Percentiles rank a stretch among this genome's conserved stretches.
phyloP scores from a whole-genome alignment of 2,888 invertebrate genomes.

The Ormyrus labotus region DNA sequence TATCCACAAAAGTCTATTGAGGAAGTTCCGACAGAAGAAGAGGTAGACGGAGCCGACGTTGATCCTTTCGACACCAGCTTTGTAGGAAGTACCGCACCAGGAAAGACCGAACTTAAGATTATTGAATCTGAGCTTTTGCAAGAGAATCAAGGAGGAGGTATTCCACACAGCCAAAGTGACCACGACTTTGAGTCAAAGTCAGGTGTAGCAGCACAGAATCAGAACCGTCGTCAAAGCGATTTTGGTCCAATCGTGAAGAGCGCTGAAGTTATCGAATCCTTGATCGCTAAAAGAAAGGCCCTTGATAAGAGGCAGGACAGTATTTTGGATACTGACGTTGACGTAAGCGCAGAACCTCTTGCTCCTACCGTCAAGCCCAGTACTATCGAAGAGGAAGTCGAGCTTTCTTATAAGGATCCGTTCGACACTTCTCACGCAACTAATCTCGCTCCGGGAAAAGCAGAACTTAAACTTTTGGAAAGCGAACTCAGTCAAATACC shows the following conservation, averaged over 20 bases:
- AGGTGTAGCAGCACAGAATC: conserved; percentile 62
- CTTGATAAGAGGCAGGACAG: conserved; percentile 67
- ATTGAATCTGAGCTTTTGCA: conserved; percentile 78
- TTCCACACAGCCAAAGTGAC: conserved; percentile 80
- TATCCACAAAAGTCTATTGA: conserved; percentile 80
- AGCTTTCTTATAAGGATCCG: conserved; percentile 82
- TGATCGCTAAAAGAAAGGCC: conserved; percentile 50
- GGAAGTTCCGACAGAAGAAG: conserved; percentile 77
- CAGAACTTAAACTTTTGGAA: conserved; percentile 87
- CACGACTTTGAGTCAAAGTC: conserved; percentile 80
- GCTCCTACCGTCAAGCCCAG: conserved; percentile 79
- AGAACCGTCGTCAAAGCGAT: conserved; percentile 78
- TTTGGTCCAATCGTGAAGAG: conserved; percentile 59
- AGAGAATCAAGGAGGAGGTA: conserved; percentile 60
- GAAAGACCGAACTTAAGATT: conserved; percentile 79
- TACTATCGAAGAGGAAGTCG: conserved; percentile 72
- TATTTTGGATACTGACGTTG: conserved; percentile 78
- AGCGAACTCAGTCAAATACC: conserved; percentile 83
- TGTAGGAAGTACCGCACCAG: conserved; percentile 77
- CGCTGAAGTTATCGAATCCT: conserved; percentile 54
- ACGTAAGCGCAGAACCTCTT: conserved; percentile 83
- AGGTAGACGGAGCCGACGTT: conserved; percentile 74
- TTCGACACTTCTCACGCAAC: conserved; percentile 92
- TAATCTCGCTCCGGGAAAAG: conserved; percentile 86
- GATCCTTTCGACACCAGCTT: conserved; percentile 85